Base-by-base conservation (phyloP, 2,888 invertebrate species). In the Melanostoma scalare region DNA sequence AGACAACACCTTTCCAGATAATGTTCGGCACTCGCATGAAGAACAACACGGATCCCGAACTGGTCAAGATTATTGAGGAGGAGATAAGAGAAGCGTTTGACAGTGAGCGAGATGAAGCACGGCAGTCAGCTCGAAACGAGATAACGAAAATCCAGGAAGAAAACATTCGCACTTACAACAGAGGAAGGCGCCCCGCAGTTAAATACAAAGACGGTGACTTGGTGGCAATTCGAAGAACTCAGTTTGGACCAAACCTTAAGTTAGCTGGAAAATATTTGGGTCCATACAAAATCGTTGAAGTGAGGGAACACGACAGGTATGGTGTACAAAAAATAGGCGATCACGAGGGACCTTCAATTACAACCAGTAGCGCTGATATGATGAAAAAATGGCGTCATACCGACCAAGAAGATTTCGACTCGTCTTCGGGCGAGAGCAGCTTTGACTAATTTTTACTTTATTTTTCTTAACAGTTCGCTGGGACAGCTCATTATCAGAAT, bases 1-100 rank as follows among this genome's bases (percentile, higher is more conserved):
- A 42, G 6, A 52, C 33, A 20, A 65, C 53, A 6, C 38, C 65
- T 1, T 52, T 65, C 30, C 42, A 53, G 42, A 10, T 67, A 5
- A 67, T 55, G 44, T 67, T 65, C 31, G 65, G 42, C 5, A 52
- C 52, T 2, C 20, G 6, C 6, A 63, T 48, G 48, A 48, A 6
- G 6, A 48, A 30, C 30, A 4, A 4, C 3, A 10, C 48, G 3
- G 48, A 30, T 30, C 10, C 48, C 2, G 10, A 30, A 30, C 48
- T 10, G 10, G 6, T 6, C 1, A n/a, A 20, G 4, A 4, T 48
- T 6, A 48, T 48, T 3, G 48, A 48, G 20, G 30, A 48, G 6
- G 30, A 48, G 1, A 30, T 48, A 4, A n/a, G 48, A 48, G 48
- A 48, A 1, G 6, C 30, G 20, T 48, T 48, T 48, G 3, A 10